Conservation (phyloP, 2,888 invertebrate genomes). For the Acleris sparsana region DNA sequence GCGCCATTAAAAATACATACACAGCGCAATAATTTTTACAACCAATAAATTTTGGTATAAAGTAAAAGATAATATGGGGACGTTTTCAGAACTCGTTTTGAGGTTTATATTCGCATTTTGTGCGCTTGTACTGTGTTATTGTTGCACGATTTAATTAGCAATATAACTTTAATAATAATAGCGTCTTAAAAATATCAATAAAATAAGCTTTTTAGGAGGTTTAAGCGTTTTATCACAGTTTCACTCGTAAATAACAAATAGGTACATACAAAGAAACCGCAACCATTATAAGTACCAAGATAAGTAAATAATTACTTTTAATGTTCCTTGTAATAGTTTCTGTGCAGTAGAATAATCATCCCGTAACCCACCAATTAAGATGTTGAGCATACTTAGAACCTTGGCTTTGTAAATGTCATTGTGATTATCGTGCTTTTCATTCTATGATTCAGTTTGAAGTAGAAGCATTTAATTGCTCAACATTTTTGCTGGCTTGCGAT, state of each 20-base stretch:
- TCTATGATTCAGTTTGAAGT: no score
- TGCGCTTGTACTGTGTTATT: constrained; percentile 59
- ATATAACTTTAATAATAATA: constrained; percentile 57
- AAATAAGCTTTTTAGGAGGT: not conserved
- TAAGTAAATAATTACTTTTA: no score
- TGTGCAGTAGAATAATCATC: no score
- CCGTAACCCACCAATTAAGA: no score
- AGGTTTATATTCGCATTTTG: constrained; percentile 59
- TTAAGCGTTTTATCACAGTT: not conserved
- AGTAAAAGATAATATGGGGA: constrained; percentile 67
- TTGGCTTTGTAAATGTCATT: no score
- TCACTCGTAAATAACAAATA: not conserved
- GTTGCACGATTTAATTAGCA: constrained; percentile 61
- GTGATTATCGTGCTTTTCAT: no score
- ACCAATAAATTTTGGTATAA: constrained; percentile 70
- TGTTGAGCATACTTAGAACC: no score
- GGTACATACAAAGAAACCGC: not conserved
- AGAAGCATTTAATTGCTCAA: no score
- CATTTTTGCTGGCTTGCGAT: no score
- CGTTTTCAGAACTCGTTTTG: constrained; percentile 64
- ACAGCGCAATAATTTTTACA: constrained; percentile 62
- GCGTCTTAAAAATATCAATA: constrained; percentile 43
- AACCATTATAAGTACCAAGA: no score
- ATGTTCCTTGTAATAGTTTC: no score
- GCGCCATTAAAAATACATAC: constrained; percentile 68